phyloP scores from a whole-genome alignment of 1,140 invertebrate species.

The Melanaphis sacchari region DNA sequence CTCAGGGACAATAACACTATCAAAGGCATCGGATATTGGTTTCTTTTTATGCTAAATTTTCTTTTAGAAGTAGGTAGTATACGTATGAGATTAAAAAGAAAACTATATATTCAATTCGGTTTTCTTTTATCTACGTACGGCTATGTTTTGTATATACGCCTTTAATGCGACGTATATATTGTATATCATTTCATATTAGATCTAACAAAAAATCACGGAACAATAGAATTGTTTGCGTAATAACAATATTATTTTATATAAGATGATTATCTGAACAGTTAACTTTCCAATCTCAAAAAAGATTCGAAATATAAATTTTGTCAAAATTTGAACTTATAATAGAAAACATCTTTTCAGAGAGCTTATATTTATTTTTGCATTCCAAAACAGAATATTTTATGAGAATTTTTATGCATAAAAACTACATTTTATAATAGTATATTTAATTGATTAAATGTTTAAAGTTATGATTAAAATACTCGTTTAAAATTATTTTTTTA shows the following conservation, averaged over 20 bases:
- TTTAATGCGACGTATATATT: neutral
- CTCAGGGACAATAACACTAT: neutral
- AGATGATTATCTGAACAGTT: neutral
- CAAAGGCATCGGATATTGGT: conserved; percentile 11
- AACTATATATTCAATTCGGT: conserved; percentile 14
- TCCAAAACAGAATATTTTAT: too few species aligned
- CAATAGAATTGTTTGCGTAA: neutral
- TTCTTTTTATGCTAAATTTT: conserved; percentile 16
- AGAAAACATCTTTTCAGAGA: too few species aligned
- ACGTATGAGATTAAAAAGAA: conserved; percentile 15
- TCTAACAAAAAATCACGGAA: neutral
- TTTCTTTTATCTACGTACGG: neutral
- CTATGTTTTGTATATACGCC: neutral
- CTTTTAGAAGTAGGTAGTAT: conserved; percentile 7
- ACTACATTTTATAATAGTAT: too few species aligned
- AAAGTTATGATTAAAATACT: too few species aligned
- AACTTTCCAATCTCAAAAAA: neutral
- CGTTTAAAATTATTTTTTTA: too few species aligned
- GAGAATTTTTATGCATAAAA: too few species aligned
- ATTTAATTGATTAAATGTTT: too few species aligned
- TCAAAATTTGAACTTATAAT: too few species aligned
- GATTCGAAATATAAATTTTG: neutral
- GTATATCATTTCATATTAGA: neutral
- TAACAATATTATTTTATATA: conserved; percentile 9
- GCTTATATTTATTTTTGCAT: too few species aligned